Conservation (phyloP, 2,113 vertebrate genomes). For the Hippocampus barbouri region DNA sequence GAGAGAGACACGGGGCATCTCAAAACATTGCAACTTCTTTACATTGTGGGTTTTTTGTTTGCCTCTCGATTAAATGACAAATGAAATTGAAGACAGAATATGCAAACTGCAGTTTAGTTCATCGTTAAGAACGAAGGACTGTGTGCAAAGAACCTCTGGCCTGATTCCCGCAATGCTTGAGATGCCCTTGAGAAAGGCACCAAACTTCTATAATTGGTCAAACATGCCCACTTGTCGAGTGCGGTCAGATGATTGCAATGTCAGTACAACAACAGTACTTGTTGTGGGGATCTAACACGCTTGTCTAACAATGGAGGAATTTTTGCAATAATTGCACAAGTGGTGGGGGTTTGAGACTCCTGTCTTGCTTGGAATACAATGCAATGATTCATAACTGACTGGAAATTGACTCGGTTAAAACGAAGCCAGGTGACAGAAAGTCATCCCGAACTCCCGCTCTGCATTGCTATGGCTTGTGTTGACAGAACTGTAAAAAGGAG, state of each 20-base stretch:
- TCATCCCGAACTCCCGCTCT: constrained; percentile 15
- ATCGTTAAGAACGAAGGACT: not conserved
- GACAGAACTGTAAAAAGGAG: constrained; percentile 41
- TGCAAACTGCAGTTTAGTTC: too few relatives aligned
- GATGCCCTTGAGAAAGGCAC: not conserved
- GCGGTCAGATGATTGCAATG: not conserved
- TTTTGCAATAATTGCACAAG: not conserved
- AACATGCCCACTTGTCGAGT: not conserved
- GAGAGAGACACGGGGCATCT: constrained; percentile 45
- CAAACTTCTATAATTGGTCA: not conserved
- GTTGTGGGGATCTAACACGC: not conserved
- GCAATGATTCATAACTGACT: constrained; percentile 12
- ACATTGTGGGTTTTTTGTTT: constrained; percentile 36
- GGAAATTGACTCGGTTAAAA: constrained; percentile 20
- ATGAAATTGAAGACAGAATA: not conserved
- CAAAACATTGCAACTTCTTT: constrained; percentile 57
- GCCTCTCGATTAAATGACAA: not conserved
- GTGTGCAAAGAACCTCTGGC: not conserved
- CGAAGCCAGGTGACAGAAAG: constrained; percentile 25
- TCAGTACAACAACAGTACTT: not conserved
- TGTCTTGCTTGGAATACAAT: constrained; percentile 1
- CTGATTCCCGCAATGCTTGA: not conserved
- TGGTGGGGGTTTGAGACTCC: not conserved
- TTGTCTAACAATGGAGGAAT: not conserved
- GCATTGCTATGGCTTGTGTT: constrained; percentile 25